Evolutionary conservation across 2,888 invertebrate genomes (phyloP), one percentile per base, ranked within the genome.

Genomic region (Hyppa rectilinea): DNA sequence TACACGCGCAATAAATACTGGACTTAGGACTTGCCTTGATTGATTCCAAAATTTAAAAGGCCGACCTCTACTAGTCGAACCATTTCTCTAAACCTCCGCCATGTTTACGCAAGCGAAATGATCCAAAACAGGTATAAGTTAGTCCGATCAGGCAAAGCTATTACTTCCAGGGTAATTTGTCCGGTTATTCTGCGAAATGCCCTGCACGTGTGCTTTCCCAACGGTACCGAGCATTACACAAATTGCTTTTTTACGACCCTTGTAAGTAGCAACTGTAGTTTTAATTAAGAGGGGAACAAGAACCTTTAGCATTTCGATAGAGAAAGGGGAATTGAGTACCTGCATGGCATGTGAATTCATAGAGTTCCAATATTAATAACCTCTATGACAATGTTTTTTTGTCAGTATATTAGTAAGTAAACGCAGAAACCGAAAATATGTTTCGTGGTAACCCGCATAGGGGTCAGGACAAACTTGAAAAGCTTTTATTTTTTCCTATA

Each of bases 171-270:
- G 63, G 67, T 53, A 81, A 79, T 79, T 79, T 81, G 63, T 52
- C 55, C 59, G 10, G 38, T 10, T 55, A 67, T 81, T 67, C 55
- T 4, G 55, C 82, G 60, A 64, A 76, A 63, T 52, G 31, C 47
- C 69, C 65, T 31, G 40, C 65, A 67, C 72, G 56, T 67, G 71
- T 58, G 49, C 63, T 64, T 67, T 71, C 78, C 78, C 79, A 78
- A 78, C 80, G 79, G 82, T 70, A 82, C 64, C 23, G 20, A 14
- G 40, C 50, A 78, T 78, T 73, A 78, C 61, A 58, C 61, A 78
- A 78, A 80, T 80, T 82, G 67, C 53, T 68, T 73, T 79, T 73
- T 74, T 76, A 71, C 49, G 66, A 55, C 53, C 78, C 49, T 38
- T 71, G 47, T 47, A 36, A 60, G 47, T 36, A 55, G 59, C 38